Evolutionary conservation across 2,113 vertebrate species (phyloP).

Genomic region (Apteryx mantelli): DNA sequence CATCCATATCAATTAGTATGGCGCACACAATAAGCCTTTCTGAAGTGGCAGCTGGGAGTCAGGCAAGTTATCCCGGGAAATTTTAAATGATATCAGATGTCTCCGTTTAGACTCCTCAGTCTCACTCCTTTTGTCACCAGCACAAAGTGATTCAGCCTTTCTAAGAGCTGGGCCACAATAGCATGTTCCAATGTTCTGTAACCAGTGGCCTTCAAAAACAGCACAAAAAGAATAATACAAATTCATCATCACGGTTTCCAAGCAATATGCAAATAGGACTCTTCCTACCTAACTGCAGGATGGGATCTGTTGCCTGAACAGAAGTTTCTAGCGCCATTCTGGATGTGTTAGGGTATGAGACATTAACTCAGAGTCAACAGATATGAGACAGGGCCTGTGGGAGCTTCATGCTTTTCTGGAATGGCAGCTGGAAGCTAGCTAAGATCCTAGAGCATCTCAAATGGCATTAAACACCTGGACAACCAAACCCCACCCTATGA

Average conservation of each 20-base stretch:
- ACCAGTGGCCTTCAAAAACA: background rate
- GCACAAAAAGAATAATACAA: background rate
- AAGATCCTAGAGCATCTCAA: background rate
- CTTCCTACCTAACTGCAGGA: background rate
- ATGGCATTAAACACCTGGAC: background rate
- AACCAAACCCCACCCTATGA: rapidly evolving
- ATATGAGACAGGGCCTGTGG: background rate
- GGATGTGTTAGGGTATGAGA: background rate
- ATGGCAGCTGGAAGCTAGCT: background rate
- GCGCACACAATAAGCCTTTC: rapidly evolving
- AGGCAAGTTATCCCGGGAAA: background rate
- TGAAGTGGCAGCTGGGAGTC: background rate
- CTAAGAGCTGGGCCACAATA: background rate
- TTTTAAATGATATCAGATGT: background rate
- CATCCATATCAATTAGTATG: background rate
- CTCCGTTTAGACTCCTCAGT: background rate
- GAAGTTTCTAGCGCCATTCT: background rate
- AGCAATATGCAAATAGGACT: background rate
- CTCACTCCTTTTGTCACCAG: background rate
- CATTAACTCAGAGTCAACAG: background rate
- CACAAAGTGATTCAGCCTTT: background rate
- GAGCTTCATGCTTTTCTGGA: background rate
- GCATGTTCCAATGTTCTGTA: background rate
- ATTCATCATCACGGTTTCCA: background rate
- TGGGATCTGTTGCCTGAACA: background rate